phyloP scores from a whole-genome alignment of 2,113 vertebrate genomes.

The Sinocyclocheilus grahami region DNA sequence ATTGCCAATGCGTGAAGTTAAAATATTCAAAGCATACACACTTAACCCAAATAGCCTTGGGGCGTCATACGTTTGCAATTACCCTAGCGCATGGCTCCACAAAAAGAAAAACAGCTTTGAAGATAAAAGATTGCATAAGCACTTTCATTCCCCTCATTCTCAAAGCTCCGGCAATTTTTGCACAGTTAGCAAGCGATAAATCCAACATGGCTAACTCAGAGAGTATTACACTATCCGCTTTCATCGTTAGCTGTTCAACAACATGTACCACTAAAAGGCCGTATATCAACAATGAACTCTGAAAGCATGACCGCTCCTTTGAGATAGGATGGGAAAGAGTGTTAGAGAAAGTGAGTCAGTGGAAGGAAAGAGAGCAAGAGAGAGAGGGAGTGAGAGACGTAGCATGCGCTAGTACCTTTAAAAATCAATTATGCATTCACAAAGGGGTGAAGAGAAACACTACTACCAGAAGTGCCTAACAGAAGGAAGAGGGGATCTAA shows the following conservation, averaged over 20 bases:
- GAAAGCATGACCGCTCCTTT: slow-evolving; percentile 24
- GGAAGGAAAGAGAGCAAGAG: slow-evolving; percentile 50
- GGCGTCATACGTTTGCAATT: slow-evolving; percentile 78
- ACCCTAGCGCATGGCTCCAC: slow-evolving; percentile 56
- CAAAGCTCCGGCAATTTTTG: slow-evolving; percentile 66
- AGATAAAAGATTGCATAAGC: slow-evolving; percentile 66
- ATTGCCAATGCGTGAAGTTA: slow-evolving; percentile 68
- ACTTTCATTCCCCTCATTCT: slow-evolving; percentile 65
- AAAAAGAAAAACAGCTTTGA: slow-evolving; percentile 61
- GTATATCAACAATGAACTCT: slow-evolving; percentile 41
- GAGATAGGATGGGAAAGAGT: slow-evolving; percentile 48
- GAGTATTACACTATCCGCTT: slow-evolving; percentile 64
- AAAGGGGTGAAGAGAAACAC: slow-evolving; percentile 67
- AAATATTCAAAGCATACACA: slow-evolving; percentile 72
- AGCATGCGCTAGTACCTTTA: slow-evolving; percentile 61
- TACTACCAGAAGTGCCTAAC: slow-evolving; percentile 74
- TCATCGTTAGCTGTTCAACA: slow-evolving; percentile 69
- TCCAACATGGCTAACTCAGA: slow-evolving; percentile 58
- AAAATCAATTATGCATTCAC: slow-evolving; percentile 81
- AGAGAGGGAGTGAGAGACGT: slow-evolving; percentile 46
- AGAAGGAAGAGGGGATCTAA: slow-evolving; percentile 73
- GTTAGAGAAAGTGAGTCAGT: slow-evolving; percentile 51
- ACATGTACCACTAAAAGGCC: slow-evolving; percentile 61
- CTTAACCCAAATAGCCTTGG: slow-evolving; percentile 75
- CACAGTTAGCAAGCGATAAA: slow-evolving; percentile 69